A percentile compares a stretch with the other conserved stretches of the same genome.
These are phyloP conservation scores for Phylloscopus collybita DNA, from an alignment of 2,797 vertebrate species.

Conservation along the genomic window DNA sequence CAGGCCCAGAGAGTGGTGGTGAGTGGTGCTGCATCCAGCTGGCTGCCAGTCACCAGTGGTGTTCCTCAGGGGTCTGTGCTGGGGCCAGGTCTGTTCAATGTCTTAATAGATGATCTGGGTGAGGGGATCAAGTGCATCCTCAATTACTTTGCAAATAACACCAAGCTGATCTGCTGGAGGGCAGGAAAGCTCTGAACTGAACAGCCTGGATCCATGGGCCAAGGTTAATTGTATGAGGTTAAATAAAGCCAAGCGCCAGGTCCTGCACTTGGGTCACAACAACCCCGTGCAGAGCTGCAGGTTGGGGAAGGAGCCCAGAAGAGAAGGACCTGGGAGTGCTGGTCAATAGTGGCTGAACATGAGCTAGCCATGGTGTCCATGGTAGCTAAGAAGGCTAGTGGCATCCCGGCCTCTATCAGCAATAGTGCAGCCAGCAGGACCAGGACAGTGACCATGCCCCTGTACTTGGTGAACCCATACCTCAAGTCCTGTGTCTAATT, in stretches of 20 bases:
- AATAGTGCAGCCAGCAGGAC: background rate
- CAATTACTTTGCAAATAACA: background rate
- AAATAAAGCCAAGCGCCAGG: background rate
- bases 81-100: fast-evolving
- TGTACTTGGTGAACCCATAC: background rate
- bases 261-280: background rate
- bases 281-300: background rate
- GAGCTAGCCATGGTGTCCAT: background rate
- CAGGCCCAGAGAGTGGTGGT: fast-evolving
- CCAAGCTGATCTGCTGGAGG: background rate
- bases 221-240: background rate
- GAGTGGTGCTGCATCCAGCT: fast-evolving
- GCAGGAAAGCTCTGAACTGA: background rate
- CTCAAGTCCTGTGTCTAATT: background rate
- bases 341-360: fast-evolving
- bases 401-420: background rate
- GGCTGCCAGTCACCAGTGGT: fast-evolving
- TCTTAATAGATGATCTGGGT: background rate
- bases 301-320: background rate
- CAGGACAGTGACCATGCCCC: fast-evolving
- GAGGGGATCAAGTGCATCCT: background rate
- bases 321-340: background rate
- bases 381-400: no score
- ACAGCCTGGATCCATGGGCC: background rate
- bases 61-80: fast-evolving